Percentiles rank a stretch among this genome's conserved stretches.
Conservation (phyloP, 2,113 vertebrate species). For the Garra rufa region DNA sequence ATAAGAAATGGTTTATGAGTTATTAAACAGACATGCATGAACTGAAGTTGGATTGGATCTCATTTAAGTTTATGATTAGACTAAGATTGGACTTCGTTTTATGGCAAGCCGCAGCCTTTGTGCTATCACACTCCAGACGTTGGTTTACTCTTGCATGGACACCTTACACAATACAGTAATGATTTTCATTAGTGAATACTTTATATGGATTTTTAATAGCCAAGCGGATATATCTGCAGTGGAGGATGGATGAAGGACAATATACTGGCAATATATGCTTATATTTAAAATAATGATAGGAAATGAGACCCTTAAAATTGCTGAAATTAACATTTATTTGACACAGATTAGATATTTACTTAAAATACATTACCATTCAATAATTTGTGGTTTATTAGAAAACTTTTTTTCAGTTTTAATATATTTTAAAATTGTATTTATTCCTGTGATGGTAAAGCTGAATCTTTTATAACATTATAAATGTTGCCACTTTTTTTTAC, state of each 20-base stretch:
- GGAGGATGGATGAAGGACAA: background rate
- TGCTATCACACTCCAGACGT: slow-evolving; percentile 6
- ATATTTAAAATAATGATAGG: background rate
- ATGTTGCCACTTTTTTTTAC: background rate
- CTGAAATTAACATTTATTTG: background rate
- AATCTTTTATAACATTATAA: background rate
- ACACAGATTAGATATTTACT: background rate
- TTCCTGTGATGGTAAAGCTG: background rate
- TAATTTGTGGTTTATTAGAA: background rate
- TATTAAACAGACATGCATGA: slow-evolving; percentile 25
- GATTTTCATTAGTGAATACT: background rate
- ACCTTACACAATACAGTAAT: slow-evolving; percentile 5
- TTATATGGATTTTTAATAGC: background rate
- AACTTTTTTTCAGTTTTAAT: too few species aligned
- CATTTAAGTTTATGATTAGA: slow-evolving; percentile 44
- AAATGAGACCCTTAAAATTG: background rate
- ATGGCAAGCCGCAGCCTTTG: background rate
- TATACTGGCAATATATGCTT: background rate
- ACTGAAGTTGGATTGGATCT: slow-evolving; percentile 11
- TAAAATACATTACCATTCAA: background rate
- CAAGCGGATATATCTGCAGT: slow-evolving; percentile 4
- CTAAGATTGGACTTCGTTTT: slow-evolving; percentile 35
- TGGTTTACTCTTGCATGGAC: background rate
- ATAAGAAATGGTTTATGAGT: background rate
- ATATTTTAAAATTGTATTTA: background rate